Conservation (phyloP, 2,888 invertebrate species). For the Elmis aenea region DNA sequence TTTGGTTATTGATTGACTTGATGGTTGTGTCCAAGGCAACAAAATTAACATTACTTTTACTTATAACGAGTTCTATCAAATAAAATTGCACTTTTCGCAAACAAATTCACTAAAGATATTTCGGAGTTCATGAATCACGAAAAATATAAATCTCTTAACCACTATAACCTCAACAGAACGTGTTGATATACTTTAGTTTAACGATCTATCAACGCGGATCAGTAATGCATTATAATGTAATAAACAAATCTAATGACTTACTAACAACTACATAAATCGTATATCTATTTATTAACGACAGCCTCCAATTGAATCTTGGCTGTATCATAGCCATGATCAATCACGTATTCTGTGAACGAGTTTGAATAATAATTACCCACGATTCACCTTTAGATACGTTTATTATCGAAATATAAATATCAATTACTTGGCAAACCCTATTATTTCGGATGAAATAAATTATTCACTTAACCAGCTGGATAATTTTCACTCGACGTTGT, state of each 20-base stretch:
- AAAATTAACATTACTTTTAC: too few relatives aligned
- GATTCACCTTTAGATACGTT: conserved; percentile 32
- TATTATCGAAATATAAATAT: conserved; percentile 35
- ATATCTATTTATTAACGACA: conserved; percentile 27
- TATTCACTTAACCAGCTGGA: conserved; percentile 24
- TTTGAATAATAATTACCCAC: conserved; percentile 26
- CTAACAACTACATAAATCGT: conserved; percentile 24
- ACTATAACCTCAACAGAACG: too few relatives aligned
- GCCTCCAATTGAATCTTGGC: conserved; percentile 23
- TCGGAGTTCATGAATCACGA: too few relatives aligned
- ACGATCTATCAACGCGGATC: too few relatives aligned
- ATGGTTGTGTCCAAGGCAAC: too few relatives aligned
- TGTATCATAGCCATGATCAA: conserved; percentile 22
- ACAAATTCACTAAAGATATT: too few relatives aligned
- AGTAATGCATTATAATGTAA: too few relatives aligned
- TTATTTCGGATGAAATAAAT: conserved; percentile 30
- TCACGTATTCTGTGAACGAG: conserved; percentile 22
- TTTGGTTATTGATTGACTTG: too few relatives aligned
- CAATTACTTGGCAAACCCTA: conserved; percentile 29
- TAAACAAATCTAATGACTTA: conserved; percentile 19
- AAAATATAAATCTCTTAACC: too few relatives aligned
- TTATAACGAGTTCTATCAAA: too few relatives aligned
- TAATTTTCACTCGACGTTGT: conserved; percentile 27
- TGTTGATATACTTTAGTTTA: too few relatives aligned
- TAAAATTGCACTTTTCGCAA: too few relatives aligned